Conservation (phyloP, 2,113 vertebrate genomes). For the Clarias batrachus region DNA sequence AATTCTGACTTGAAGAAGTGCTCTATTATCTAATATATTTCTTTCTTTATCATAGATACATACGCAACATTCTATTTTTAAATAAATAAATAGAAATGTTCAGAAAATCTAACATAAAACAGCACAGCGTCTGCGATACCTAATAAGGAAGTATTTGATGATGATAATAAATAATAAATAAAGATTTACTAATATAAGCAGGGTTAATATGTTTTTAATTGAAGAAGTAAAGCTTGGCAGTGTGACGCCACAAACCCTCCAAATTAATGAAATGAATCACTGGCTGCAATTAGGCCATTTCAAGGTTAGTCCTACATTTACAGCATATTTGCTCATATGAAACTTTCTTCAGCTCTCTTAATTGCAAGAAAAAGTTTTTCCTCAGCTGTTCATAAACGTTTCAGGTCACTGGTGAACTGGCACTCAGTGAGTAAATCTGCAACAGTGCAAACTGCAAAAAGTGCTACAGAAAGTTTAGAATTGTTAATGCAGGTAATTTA, state of each 20-base stretch:
- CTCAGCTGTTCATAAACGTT: neutral
- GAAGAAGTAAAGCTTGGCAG: neutral
- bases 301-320: neutral
- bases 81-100: neutral
- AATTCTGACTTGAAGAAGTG: neutral
- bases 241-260: neutral
- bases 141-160: neutral
- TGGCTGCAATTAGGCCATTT: neutral
- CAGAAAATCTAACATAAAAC: neutral
- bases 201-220: neutral
- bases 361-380: neutral
- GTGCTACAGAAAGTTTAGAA: neutral
- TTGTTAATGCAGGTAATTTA: neutral
- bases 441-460: neutral
- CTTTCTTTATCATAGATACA: too few relatives aligned
- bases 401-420: neutral
- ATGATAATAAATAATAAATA: too few relatives aligned
- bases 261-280: neutral
- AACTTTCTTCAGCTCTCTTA: neutral
- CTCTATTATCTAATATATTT: neutral
- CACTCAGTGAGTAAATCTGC: neutral
- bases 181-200: neutral
- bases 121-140: neutral
- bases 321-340: neutral
- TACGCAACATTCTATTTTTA: neutral